Conservation (phyloP, 1,140 invertebrate genomes). For the Drosophila sucinea region DNA sequence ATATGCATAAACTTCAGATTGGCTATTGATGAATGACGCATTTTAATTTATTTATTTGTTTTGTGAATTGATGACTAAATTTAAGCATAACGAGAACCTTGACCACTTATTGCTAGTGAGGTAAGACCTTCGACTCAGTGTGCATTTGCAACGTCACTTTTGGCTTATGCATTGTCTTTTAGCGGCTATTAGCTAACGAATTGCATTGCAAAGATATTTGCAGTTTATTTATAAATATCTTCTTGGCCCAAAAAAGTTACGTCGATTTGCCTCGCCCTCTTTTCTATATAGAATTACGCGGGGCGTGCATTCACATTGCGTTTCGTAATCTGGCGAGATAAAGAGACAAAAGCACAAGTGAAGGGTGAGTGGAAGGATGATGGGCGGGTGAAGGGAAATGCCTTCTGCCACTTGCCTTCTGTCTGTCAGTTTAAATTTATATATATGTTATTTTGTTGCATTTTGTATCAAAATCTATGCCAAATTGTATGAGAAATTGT, state of each 20-base stretch:
- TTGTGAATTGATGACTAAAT: not conserved
- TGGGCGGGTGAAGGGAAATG: conserved; percentile 5
- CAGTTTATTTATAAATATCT: conserved; percentile 18
- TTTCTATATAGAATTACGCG: conserved; percentile 17
- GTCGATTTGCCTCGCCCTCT: not conserved
- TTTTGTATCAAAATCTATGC: conserved; percentile 12
- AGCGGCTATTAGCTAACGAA: conserved; percentile 16
- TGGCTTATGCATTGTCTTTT: not conserved
- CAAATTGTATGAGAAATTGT: conserved; percentile 12
- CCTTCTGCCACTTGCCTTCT: conserved; percentile 5
- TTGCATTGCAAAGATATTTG: conserved; percentile 12
- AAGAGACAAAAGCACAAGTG: conserved; percentile 3
- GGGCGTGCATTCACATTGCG: not conserved
- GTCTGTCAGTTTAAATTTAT: conserved; percentile 17
- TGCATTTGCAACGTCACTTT: conserved; percentile 15
- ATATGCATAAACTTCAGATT: conserved; percentile 2
- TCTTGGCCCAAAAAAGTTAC: conserved; percentile 10
- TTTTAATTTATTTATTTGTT: not conserved
- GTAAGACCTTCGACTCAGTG: conserved; percentile 7
- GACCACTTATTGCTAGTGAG: conserved; percentile 3
- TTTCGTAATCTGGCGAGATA: conserved; percentile 14
- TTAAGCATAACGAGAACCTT: not conserved
- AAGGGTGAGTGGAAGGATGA: not conserved
- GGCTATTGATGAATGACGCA: not conserved
- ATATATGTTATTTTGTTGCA: not conserved